Percentiles rank a stretch among this genome's conserved stretches.
phyloP scores from a whole-genome alignment of 2,113 vertebrate genomes.

The Rhinichthys klamathensis region DNA sequence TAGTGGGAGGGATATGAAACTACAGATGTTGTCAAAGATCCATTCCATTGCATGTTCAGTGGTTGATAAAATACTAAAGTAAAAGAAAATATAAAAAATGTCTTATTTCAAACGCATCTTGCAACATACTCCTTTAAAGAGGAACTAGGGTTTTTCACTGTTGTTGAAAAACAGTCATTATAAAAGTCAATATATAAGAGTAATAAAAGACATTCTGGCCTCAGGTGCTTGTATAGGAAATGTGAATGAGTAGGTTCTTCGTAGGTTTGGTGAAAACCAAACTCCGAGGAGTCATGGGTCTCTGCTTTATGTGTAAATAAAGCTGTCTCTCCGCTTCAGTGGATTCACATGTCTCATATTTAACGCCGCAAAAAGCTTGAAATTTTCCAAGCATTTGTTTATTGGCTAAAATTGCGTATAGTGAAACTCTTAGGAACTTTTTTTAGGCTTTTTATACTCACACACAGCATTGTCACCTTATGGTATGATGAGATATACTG shows the following conservation, averaged over 20 bases:
- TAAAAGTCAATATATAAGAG: not conserved
- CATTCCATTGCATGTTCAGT: not conserved
- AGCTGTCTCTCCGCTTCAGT: not conserved
- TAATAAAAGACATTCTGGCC: not conserved
- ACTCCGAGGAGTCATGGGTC: slow-evolving; percentile 38
- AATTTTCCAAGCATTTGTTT: not conserved
- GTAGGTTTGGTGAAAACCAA: not conserved
- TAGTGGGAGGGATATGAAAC: not conserved
- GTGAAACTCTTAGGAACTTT: not conserved
- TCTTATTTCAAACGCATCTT: not conserved
- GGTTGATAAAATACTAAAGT: not conserved
- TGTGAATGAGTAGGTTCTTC: slow-evolving; percentile 10
- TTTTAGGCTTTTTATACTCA: not conserved
- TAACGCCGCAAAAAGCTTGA: not conserved
- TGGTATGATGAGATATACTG: not conserved
- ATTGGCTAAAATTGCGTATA: not conserved
- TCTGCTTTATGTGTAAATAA: slow-evolving; percentile 36
- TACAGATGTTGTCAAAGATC: not conserved
- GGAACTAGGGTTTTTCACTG: not conserved
- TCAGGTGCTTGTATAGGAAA: slow-evolving; percentile 27
- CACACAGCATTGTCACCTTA: not conserved
- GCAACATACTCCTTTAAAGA: not conserved
- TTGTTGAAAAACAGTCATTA: not conserved
- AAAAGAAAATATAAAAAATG: not conserved
- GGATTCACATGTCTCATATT: slow-evolving; percentile 20